Percentiles rank a stretch among this genome's conserved stretches.
Conservation (phyloP, 2,113 vertebrate species). For the Alexandromys fortis region DNA sequence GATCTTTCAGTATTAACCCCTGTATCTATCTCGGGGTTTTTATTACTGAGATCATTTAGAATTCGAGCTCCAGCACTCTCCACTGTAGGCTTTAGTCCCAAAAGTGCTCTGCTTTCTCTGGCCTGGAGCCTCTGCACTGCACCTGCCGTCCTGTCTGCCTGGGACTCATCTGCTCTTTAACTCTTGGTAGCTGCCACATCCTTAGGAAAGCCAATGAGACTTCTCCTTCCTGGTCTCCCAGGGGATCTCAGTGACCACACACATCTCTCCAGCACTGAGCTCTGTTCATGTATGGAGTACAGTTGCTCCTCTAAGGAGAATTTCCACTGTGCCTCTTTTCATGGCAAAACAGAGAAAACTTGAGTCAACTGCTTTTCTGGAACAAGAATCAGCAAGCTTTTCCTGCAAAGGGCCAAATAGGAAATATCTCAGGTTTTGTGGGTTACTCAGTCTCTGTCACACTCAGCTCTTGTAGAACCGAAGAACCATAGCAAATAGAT, state of each 20-base stretch:
- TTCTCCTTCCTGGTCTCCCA: conserved; percentile 16
- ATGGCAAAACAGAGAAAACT: background rate
- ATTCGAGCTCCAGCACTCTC: background rate
- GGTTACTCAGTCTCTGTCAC: background rate
- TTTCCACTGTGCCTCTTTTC: background rate
- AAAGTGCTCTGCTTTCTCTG: background rate
- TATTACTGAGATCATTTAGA: too few relatives aligned
- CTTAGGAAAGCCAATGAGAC: background rate
- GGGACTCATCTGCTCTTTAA: background rate
- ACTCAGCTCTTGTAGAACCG: background rate
- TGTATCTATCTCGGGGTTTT: too few relatives aligned
- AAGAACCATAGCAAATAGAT: background rate
- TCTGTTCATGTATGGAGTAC: too few relatives aligned
- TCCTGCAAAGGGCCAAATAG: conserved; percentile 9
- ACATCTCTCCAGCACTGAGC: background rate
- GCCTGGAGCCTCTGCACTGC: background rate
- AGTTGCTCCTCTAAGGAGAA: background rate
- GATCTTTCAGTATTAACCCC: too few relatives aligned
- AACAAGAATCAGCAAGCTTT: background rate
- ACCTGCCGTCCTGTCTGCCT: background rate
- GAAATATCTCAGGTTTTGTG: background rate
- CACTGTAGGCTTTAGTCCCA: background rate
- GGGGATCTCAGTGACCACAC: background rate
- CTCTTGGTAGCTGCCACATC: background rate
- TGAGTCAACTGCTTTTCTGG: background rate